These are phyloP conservation scores for Potorous gilbertii DNA, from an alignment of 2,797 vertebrate genomes.

Conservation along the genomic window DNA sequence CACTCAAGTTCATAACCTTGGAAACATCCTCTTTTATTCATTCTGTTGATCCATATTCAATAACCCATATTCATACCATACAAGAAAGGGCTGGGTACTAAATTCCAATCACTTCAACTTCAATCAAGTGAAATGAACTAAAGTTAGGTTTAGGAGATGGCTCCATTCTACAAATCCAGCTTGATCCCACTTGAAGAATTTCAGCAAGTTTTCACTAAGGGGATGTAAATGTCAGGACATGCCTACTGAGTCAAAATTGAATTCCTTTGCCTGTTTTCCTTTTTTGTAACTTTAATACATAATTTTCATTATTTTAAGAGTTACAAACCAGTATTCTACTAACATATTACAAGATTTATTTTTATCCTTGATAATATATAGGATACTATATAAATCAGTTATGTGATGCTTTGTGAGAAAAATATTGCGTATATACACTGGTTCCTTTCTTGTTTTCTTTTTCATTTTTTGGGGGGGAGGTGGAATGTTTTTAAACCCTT, in stretches of 20 bases:
- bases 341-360: not conserved
- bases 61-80: not conserved
- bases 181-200: constrained; percentile 2
- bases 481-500: not conserved
- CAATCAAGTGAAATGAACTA: constrained; percentile 39
- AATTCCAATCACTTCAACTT: not conserved
- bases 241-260: not conserved
- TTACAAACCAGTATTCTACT: not conserved
- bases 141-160: not conserved
- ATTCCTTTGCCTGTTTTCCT: not conserved
- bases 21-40: not conserved
- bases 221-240: not conserved
- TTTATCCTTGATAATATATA: not conserved
- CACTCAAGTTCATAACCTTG: not conserved
- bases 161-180: not conserved
- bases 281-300: not conserved
- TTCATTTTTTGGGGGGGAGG: not conserved
- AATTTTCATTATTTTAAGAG: not conserved
- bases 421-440: not conserved
- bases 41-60: not conserved
- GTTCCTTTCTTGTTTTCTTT: not conserved
- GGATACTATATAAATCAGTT: not conserved
- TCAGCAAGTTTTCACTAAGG: not conserved
- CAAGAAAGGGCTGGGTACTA: no score
- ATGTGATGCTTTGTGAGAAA: not conserved